Evolutionary conservation across 2,888 invertebrate genomes (phyloP), one percentile per base, ranked within the genome.

Genomic region (Andricus quercusramuli): DNA sequence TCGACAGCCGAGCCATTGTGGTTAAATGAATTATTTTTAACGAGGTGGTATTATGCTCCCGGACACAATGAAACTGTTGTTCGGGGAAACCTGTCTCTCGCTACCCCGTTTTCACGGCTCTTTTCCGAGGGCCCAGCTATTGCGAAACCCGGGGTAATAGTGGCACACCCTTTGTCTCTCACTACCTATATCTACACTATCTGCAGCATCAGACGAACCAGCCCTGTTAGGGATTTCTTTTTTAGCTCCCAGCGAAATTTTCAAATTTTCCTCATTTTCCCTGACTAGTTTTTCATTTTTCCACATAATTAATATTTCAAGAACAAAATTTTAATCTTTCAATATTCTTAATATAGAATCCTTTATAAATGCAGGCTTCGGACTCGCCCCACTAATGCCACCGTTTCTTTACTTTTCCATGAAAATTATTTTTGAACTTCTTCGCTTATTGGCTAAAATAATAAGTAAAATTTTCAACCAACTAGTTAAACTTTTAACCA

Each of bases 1-100:
- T 56, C 56, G 56, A 74, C 51, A 74, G 74, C 56, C 74, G 56
- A 74, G 74, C 83, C 80, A 87, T 86, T 85, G 87, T 87, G 84
- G 85, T 85, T 88, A 91, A 91, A 89, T 88, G 90, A 90, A 89
- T 91, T 90, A 91, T 90, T 90, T 90, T 90, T 90, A 90, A 90
- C 90, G 90, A 90, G 88, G 86, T 88, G 84, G 86, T 86, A 90
- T 90, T 90, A 88, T 90, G 81, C 85, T 82, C 79, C 68, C 84
- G 67, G 80, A 82, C 85, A 89, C 90, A 89, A 88, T 89, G 85
- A 82, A 83, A 85, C 86, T 88, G 86, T 89, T 87, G 83, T 81
- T 83, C 84, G 87, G 84, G 79, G 83, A 87, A 88, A 84, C 88
- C 84, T 86, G 86, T 83, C 85, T 78, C 68, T 76, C 37, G 37